Conservation (phyloP, 2,113 vertebrate genomes). For the Noctilio leporinus region DNA sequence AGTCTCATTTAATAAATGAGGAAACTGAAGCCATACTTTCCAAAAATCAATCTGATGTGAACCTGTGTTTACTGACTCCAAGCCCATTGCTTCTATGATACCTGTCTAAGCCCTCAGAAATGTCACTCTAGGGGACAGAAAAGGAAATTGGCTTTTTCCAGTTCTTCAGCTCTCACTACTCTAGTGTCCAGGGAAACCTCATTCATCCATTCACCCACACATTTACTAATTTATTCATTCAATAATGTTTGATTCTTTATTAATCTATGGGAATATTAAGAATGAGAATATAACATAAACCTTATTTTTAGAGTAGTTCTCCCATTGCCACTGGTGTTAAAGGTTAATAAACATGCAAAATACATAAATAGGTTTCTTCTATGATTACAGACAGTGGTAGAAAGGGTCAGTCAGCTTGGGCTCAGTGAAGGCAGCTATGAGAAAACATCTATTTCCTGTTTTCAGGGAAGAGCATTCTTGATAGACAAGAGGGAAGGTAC, state of each 20-base stretch:
- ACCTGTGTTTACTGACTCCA: not conserved
- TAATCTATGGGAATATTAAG: not conserved
- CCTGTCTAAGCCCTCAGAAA: not conserved
- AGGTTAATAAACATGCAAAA: not conserved
- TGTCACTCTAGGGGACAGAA: not conserved
- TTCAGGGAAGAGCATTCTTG: not conserved
- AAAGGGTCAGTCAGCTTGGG: not conserved
- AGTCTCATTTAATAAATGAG: constrained; percentile 4
- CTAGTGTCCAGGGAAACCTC: not conserved
- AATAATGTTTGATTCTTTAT: not conserved
- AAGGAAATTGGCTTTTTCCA: not conserved
- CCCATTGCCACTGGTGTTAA: not conserved
- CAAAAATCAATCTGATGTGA: not conserved
- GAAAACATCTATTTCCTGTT: not conserved
- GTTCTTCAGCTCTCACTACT: not conserved
- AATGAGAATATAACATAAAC: not conserved
- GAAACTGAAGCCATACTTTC: not conserved
- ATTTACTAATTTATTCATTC: not conserved
- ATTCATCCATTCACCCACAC: not conserved
- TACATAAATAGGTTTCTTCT: not conserved
- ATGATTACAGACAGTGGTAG: not conserved
- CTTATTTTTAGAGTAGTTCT: not conserved
- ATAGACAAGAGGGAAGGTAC: too few species aligned
- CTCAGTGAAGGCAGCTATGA: not conserved
- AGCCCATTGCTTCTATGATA: not conserved